Conservation (phyloP, 2,888 invertebrate genomes). For the Eupithecia abbreviata region DNA sequence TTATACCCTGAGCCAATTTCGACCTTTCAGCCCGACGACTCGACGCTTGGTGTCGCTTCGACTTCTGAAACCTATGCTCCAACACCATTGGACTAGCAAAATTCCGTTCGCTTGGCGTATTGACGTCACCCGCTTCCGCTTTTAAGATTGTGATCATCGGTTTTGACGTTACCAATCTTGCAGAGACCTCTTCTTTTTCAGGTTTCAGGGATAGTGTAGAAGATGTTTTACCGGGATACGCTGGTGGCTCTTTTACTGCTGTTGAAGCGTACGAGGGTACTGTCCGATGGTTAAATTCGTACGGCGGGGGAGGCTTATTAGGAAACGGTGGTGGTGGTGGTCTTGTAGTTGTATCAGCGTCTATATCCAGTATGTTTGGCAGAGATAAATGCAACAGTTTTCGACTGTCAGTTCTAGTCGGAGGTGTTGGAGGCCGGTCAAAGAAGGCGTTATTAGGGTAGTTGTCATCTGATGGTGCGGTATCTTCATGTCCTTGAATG, state of each 20-base stretch:
- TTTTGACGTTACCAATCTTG: slow-evolving; percentile 89
- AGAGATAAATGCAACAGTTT: slow-evolving; percentile 74
- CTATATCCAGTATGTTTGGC: slow-evolving; percentile 76
- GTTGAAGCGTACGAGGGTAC: slow-evolving; percentile 63
- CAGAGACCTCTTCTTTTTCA: slow-evolving; percentile 87
- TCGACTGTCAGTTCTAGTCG: slow-evolving; percentile 87
- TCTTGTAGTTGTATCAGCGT: slow-evolving; percentile 53
- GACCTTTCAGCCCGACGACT: slow-evolving; percentile 86
- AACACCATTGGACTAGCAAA: slow-evolving; percentile 80
- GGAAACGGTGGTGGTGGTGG: slow-evolving; percentile 59
- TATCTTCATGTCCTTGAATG: slow-evolving; percentile 84
- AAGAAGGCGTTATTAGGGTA: slow-evolving; percentile 79
- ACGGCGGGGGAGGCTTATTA: slow-evolving; percentile 87
- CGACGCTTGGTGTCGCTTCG: slow-evolving; percentile 77
- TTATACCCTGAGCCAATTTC: slow-evolving; percentile 80
- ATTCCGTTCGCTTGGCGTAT: slow-evolving; percentile 84
- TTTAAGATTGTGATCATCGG: slow-evolving; percentile 90
- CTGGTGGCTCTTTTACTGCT: slow-evolving; percentile 85
- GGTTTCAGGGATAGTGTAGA: slow-evolving; percentile 55
- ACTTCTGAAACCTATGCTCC: slow-evolving; percentile 79
- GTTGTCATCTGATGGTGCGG: slow-evolving; percentile 84
- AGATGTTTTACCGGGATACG: slow-evolving; percentile 82
- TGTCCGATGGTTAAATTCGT: slow-evolving; percentile 86
- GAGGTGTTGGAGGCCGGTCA: slow-evolving; percentile 87
- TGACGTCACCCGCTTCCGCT: slow-evolving; percentile 89